Evolutionary conservation across 2,113 vertebrate genomes (phyloP).

Genomic region (Stigmatopora argus): DNA sequence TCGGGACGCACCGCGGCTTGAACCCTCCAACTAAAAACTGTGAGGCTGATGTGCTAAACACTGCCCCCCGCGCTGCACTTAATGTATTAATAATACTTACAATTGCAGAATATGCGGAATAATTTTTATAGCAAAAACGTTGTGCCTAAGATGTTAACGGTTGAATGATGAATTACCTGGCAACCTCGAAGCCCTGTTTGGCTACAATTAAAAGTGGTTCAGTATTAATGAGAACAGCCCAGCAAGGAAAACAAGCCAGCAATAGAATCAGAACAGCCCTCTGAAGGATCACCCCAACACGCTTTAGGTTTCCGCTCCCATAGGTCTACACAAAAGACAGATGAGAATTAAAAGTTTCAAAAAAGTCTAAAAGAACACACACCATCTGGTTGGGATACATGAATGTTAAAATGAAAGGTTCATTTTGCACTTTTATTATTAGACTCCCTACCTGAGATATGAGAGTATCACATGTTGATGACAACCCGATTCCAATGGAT

Average conservation of each 20-base stretch:
- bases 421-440: constrained; percentile 19
- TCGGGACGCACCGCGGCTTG: too few relatives aligned
- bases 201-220: constrained; percentile 78
- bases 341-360: neutral
- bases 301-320: constrained; percentile 84
- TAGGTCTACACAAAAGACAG: constrained; percentile 73
- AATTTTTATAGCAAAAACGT: neutral
- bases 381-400: neutral
- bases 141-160: neutral
- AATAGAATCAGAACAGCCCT: constrained; percentile 79
- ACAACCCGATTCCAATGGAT: constrained; percentile 79
- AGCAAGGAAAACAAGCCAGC: constrained; percentile 90
- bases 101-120: neutral
- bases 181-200: constrained; percentile 75
- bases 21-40: too few relatives aligned
- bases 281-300: constrained; percentile 87
- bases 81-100: too few relatives aligned
- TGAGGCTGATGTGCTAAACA: too few relatives aligned
- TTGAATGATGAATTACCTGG: constrained; percentile 71
- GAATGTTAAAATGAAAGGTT: constrained; percentile 23
- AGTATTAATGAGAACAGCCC: constrained; percentile 89
- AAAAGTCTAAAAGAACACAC: constrained; percentile 7
- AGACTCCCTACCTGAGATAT: constrained; percentile 81
- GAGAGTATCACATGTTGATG: constrained; percentile 85
- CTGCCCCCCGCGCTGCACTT: too few relatives aligned